A percentile compares a stretch with the other conserved stretches of the same genome.
Evolutionary conservation across 2,888 invertebrate genomes (phyloP).

Genomic region (Onchidella celtica): DNA sequence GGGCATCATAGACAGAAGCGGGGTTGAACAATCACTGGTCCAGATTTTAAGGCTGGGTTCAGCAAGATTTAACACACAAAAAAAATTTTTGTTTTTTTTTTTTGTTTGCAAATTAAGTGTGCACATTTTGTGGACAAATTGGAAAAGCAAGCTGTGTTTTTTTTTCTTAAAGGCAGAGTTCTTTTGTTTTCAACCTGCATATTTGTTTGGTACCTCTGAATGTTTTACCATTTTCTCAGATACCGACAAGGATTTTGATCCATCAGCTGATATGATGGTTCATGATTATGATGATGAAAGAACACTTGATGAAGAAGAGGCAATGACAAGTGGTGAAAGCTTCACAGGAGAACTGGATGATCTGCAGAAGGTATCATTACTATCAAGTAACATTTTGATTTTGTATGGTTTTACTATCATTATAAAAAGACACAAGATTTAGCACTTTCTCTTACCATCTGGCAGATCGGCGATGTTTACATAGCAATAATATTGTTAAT

Average conservation of each 20-base stretch:
- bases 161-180: neutral
- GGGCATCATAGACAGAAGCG: too few species aligned
- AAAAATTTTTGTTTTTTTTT: neutral
- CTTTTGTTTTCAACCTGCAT: neutral
- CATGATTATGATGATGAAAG: slow-evolving; percentile 98
- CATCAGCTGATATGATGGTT: slow-evolving; percentile 96
- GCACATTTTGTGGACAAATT: neutral
- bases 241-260: slow-evolving; percentile 87
- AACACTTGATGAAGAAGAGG: slow-evolving; percentile 98
- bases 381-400: neutral
- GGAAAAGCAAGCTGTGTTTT: neutral
- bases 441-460: neutral
- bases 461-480: too few species aligned
- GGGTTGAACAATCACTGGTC: too few species aligned
- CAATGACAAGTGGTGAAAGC: slow-evolving; percentile 87
- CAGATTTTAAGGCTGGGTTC: too few species aligned
- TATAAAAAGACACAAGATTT: too few species aligned
- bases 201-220: neutral
- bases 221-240: too few species aligned
- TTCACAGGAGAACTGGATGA: slow-evolving; percentile 94
- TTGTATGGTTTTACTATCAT: neutral
- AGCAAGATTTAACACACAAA: neutral
- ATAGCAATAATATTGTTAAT: too few species aligned
- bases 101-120: neutral
- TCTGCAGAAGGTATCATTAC: slow-evolving; percentile 86